Percentiles rank a stretch among this genome's conserved stretches.
phyloP scores from a whole-genome alignment of 2,797 vertebrate species.

The Enteromius trimaculatus region DNA sequence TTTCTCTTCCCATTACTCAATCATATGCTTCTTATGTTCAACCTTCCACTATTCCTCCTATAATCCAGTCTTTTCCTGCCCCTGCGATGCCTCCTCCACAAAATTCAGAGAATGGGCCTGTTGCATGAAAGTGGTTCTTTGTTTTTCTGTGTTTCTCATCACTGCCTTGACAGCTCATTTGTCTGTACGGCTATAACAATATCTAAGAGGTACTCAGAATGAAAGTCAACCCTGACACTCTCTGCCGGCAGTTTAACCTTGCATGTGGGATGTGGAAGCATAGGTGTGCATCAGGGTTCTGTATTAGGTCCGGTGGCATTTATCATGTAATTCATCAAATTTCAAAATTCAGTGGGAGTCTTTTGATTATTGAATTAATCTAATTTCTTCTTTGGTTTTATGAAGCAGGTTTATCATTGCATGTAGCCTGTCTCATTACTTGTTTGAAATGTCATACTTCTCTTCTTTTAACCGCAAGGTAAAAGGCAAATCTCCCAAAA shows the following conservation, averaged over 20 bases:
- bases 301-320: slow-evolving; percentile 21
- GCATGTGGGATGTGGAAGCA: slow-evolving; percentile 69
- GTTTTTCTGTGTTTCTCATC: slow-evolving; percentile 37
- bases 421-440: slow-evolving; percentile 20
- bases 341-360: slow-evolving; percentile 5
- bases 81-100: background rate
- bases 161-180: slow-evolving; percentile 63
- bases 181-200: slow-evolving; percentile 38
- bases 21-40: background rate
- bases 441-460: slow-evolving; percentile 23
- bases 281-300: slow-evolving; percentile 50
- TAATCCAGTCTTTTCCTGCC: slow-evolving; percentile 18
- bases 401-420: slow-evolving; percentile 20
- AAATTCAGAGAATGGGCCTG: slow-evolving; percentile 43
- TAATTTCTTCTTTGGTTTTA: slow-evolving; percentile 13
- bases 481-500: background rate
- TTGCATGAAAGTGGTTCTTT: slow-evolving; percentile 68
- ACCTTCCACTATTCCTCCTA: background rate
- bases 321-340: background rate
- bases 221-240: slow-evolving; percentile 32
- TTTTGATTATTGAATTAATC: slow-evolving; percentile 2
- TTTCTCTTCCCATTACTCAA: slow-evolving; percentile 40
- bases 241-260: slow-evolving; percentile 15
- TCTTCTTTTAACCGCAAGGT: background rate
- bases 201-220: background rate